Base-by-base conservation (phyloP, 2,797 vertebrate genomes). In the Danio tinwini region DNA sequence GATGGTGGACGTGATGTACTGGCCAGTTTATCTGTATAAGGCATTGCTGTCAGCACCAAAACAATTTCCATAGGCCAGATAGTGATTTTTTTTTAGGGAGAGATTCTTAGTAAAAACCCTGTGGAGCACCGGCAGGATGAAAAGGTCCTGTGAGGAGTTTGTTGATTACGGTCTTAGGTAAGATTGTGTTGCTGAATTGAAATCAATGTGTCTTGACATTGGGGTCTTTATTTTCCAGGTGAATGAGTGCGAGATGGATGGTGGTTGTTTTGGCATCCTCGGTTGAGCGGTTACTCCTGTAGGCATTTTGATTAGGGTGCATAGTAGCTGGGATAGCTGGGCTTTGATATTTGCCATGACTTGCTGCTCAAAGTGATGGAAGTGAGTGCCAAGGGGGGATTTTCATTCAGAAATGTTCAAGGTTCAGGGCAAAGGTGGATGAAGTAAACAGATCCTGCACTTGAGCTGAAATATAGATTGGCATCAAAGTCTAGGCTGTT, bases 1-100 rank as follows among this genome's bases (percentile, higher is more conserved):
- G 11, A 19, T 39, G 10, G 16, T 53, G 50, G 37, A 70, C 53
- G 52, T 71, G 69, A 71, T 71, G 39, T 56, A 71, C 69, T 55
- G 7, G 12, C 5, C 12, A 44, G 11, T 56, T 17, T 6, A 71
- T 56, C n/a, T 0, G 0, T 71, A 16, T 50, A 44, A 44, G 52
- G 39, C 17, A 5, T 55, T 71, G 37, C 39, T 42, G 6, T 71
- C 52, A 4, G 39, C n/a, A 44, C 16, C 49, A 53, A 68, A 16
- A 68, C 14, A 12, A 39, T 21, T 6, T n/a, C 21, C 5, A 16
- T n/a, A 37, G 47, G 6, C 50, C 21, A 29, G 65, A n/a, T 37
- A 50, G 47, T 52, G 21, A 37, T 5, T 68, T 29, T 68, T 44
- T 50, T 8, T n/a, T n/a, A 52, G 13, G 39, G 61, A 29, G 39